Evolutionary conservation across 1,140 invertebrate species (phyloP).

Genomic region (Cheumatopsyche charites): DNA sequence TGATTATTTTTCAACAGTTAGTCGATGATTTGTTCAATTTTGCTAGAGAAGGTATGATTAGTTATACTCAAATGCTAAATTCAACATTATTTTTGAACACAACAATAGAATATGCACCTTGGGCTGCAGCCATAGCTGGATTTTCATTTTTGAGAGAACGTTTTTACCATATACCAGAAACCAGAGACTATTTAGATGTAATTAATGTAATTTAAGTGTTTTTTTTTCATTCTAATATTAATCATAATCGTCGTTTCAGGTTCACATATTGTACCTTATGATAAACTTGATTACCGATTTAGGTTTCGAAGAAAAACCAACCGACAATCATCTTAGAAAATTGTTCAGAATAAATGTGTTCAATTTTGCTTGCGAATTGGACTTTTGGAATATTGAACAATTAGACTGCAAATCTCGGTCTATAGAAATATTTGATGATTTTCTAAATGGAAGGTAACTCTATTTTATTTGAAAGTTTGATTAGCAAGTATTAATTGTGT

Average conservation of each 20-base stretch:
- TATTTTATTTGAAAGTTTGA: too few relatives aligned
- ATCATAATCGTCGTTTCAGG: background rate
- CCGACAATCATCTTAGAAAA: constrained; percentile 51
- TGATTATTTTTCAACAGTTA: constrained; percentile 18
- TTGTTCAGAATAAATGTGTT: constrained; percentile 61
- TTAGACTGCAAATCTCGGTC: too few relatives aligned
- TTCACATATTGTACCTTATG: background rate
- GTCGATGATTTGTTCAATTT: constrained; percentile 69
- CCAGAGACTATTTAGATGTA: too few relatives aligned
- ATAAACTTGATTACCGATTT: background rate
- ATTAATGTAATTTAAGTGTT: too few relatives aligned
- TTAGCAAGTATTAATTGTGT: too few relatives aligned
- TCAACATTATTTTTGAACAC: constrained; percentile 67
- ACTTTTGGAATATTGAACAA: constrained; percentile 61
- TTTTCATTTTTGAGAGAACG: constrained; percentile 35
- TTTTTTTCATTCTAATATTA: background rate
- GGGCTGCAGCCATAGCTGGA: constrained; percentile 67
- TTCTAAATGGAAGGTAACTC: too few relatives aligned
- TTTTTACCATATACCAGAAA: too few relatives aligned
- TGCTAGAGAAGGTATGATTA: constrained; percentile 56
- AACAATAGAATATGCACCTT: constrained; percentile 71
- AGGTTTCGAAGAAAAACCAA: background rate
- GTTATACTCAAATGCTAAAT: constrained; percentile 63
- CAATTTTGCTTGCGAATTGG: constrained; percentile 64
- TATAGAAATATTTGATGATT: too few relatives aligned